Percentiles rank a stretch among this genome's conserved stretches.
phyloP scores from a whole-genome alignment of 2,113 vertebrate species.

The Antechinus flavipes region DNA sequence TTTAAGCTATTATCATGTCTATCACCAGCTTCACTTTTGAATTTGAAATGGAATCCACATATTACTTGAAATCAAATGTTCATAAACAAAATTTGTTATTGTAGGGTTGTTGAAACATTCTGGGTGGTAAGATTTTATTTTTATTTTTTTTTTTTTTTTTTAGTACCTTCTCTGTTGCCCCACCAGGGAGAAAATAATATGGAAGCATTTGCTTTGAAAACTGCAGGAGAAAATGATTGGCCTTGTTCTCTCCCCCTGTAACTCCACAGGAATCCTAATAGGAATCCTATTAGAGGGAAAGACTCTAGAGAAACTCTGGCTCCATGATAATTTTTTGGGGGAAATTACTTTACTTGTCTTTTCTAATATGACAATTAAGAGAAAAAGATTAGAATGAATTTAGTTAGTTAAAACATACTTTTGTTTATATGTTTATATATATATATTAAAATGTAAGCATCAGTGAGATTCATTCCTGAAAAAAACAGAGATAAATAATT shows the following conservation, averaged over 20 bases:
- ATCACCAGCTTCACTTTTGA: conserved; percentile 73
- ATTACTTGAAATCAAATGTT: conserved; percentile 69
- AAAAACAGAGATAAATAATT: background rate
- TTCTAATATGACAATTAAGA: conserved; percentile 11
- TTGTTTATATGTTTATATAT: background rate
- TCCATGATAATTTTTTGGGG: background rate
- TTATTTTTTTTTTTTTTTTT: background rate
- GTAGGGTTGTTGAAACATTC: conserved; percentile 30
- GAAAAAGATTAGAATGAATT: conserved; percentile 27
- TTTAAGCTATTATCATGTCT: conserved; percentile 70
- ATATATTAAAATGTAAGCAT: background rate
- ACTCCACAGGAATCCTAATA: conserved; percentile 37
- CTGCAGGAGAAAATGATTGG: conserved; percentile 20
- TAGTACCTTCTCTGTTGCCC: conserved; percentile 8
- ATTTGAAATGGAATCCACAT: conserved; percentile 69
- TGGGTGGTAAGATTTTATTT: conserved; percentile 41
- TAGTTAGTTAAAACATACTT: too few relatives aligned
- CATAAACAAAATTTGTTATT: conserved; percentile 75
- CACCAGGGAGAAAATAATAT: conserved; percentile 38
- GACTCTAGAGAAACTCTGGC: conserved; percentile 38
- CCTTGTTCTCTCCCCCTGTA: conserved; percentile 2
- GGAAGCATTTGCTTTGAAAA: conserved; percentile 53
- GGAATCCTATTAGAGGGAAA: conserved; percentile 40
- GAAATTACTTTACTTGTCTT: conserved; percentile 17
- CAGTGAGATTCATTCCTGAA: background rate